Percentiles rank a stretch among this genome's conserved stretches.
These are phyloP conservation scores for Thomomys bottae DNA, from an alignment of 2,113 vertebrate species.

Conservation along the genomic window DNA sequence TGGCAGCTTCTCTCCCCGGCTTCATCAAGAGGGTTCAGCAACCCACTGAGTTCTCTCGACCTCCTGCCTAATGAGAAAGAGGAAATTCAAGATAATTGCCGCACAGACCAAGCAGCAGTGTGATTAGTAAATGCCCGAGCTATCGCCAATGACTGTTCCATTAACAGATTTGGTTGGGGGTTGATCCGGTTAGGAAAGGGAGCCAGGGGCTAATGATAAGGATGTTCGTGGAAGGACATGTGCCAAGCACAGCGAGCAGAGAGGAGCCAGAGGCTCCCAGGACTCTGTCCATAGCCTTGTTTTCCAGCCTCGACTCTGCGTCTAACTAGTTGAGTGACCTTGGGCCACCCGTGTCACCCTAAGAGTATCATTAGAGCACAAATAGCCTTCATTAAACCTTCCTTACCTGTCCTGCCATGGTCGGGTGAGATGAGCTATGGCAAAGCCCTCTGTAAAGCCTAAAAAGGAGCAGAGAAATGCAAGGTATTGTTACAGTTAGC, in stretches of 20 bases:
- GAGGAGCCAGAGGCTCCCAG: not conserved
- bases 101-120: not conserved
- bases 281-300: not conserved
- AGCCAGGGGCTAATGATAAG: slow-evolving; percentile 40
- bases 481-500: not conserved
- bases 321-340: not conserved
- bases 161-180: slow-evolving; percentile 36
- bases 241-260: not conserved
- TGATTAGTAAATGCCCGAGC: slow-evolving; percentile 47
- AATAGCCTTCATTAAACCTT: not conserved
- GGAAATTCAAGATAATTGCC: slow-evolving; percentile 30
- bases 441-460: not conserved
- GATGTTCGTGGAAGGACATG: not conserved
- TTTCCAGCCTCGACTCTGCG: not conserved
- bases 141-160: not conserved
- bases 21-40: not conserved
- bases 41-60: not conserved
- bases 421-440: too few species aligned
- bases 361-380: not conserved
- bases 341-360: not conserved
- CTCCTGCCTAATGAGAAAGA: slow-evolving; percentile 60
- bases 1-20: not conserved
- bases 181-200: slow-evolving; percentile 26
- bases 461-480: not conserved
- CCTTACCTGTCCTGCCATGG: not conserved